Conservation (phyloP, 2,797 vertebrate species). For the Peromyscus aztecus region DNA sequence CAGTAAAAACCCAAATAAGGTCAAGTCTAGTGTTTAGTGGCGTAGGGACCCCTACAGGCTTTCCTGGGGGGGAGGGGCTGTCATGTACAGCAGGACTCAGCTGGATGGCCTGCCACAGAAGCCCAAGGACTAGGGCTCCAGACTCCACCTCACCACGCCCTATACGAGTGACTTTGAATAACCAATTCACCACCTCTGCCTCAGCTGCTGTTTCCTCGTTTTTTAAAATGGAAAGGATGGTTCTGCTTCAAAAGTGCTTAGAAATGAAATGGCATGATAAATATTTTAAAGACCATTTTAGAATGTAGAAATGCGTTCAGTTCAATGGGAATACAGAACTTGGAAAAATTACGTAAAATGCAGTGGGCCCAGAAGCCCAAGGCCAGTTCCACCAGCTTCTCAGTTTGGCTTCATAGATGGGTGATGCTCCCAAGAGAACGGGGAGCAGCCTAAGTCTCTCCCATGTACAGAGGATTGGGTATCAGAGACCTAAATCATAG, state of each 20-base stretch:
- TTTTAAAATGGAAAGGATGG: not conserved
- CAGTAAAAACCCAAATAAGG: not conserved
- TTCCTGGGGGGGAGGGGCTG: not conserved
- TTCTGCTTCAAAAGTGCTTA: not conserved
- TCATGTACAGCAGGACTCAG: not conserved
- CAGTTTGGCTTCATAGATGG: not conserved
- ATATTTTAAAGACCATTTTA: constrained; percentile 2
- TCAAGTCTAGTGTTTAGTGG: not conserved
- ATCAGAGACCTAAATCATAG: not conserved
- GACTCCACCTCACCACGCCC: rapidly evolving
- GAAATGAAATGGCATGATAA: not conserved
- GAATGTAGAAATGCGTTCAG: not conserved
- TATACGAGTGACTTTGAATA: not conserved
- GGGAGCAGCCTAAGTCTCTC: no score
- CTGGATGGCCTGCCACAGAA: not conserved
- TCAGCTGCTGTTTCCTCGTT: not conserved
- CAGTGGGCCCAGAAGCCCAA: not conserved
- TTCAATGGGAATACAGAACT: not conserved
- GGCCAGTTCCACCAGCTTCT: not conserved
- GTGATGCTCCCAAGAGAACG: not conserved
- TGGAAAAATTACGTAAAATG: not conserved
- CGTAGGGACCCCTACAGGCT: not conserved
- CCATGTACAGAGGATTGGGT: no score
- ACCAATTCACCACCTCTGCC: not conserved
- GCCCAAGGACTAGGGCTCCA: not conserved